Base-by-base conservation (phyloP, 2,888 invertebrate genomes). In the Sesamia inferens region DNA sequence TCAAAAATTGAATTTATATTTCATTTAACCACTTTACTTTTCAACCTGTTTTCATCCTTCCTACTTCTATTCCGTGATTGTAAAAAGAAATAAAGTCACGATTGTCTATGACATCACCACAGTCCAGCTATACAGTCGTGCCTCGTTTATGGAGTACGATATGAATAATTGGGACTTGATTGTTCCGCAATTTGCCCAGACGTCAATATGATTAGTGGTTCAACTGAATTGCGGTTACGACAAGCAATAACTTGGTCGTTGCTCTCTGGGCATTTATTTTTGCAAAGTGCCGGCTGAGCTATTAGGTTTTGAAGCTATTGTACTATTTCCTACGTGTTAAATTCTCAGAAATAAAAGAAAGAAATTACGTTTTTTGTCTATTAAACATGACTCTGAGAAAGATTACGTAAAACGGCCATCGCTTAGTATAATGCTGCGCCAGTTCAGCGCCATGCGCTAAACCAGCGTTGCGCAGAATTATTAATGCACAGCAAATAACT, bases 141-240 rank as follows among this genome's bases (percentile, higher is more conserved):
- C 59, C 61, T 71, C 44, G 62, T 66, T 66, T 69, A 57, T 57
- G 51, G 51, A 64, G 69, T 67, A 61, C 68, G 69, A 79, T 79
- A 74, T 69, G 80, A 80, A 80, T 80, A 79, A 80, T 80, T 83
- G 83, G 79, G 31, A 70, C 13, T 74, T 83, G 80, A 80, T 80
- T 83, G 83, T 80, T 58, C 68, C 57, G 79, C 55, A 82, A 83
- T 80, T 79, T 74, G 47, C 74, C 55, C 59, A 72, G 79, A 79
- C 79, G 74, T 74, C 83, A 83, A 80, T 79, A 66, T 82, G 79
- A 79, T 83, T 80, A 83, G 83, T 68, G 66, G 74, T 80, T 79
- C 58, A 63, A 65, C 79, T 80, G 83, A 67, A 69, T 69, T 80
- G 67, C 74, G 74, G 83, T 80, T 83, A 80, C 80, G 80, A 66